phyloP scores from a whole-genome alignment of 2,888 invertebrate species.

The Cylindroiulus punctatus region DNA sequence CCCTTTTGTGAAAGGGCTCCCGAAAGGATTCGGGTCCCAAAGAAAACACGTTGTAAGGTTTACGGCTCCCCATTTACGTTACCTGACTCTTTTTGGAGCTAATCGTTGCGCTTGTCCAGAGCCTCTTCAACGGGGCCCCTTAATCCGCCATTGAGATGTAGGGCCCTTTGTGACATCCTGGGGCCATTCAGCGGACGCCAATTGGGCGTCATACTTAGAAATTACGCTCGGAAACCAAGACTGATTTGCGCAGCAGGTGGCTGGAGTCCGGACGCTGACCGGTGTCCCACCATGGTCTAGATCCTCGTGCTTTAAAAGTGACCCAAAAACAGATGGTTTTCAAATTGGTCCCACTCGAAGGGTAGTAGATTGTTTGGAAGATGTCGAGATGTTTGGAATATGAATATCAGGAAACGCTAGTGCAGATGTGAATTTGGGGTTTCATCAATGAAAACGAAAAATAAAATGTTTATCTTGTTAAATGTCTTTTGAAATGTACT shows the following conservation, averaged over 20 bases:
- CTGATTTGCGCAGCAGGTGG: conserved; percentile 8
- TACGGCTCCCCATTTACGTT: conserved; percentile 14
- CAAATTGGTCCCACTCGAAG: no score
- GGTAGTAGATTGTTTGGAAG: no score
- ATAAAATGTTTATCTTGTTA: no score
- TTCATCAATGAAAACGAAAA: no score
- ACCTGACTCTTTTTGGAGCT: background rate
- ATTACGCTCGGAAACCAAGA: conserved; percentile 2
- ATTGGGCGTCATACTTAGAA: conserved; percentile 14
- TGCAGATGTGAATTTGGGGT: no score
- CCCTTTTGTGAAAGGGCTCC: background rate
- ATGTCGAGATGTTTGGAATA: no score
- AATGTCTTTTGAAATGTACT: no score
- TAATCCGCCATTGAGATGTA: conserved; percentile 8
- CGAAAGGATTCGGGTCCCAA: background rate
- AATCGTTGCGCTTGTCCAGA: conserved; percentile 27
- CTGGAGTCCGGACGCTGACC: background rate
- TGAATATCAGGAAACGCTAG: no score
- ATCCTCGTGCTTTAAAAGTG: background rate
- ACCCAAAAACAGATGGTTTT: background rate
- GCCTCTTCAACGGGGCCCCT: background rate
- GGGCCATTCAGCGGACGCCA: conserved; percentile 20
- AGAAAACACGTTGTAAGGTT: conserved; percentile 27
- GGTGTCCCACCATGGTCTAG: background rate
- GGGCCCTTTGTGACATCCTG: background rate